Percentiles rank a stretch among this genome's conserved stretches.
Evolutionary conservation across 2,113 vertebrate species (phyloP).

Genomic region (Prinia subflava): DNA sequence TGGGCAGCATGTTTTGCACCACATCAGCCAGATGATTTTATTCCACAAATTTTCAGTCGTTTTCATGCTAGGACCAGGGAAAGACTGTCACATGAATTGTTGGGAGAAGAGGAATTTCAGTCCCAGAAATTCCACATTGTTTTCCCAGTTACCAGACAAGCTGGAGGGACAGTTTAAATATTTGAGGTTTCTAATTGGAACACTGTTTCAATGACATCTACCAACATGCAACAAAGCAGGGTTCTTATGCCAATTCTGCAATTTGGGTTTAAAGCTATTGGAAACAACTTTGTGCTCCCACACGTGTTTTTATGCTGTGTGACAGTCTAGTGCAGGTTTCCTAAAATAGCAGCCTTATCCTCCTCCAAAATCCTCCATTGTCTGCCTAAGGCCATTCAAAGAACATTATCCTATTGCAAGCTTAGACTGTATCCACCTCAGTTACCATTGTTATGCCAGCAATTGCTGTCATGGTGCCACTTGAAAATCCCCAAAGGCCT

Average conservation of each 20-base stretch:
- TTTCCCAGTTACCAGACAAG: neutral
- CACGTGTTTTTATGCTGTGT: neutral
- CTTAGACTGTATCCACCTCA: neutral
- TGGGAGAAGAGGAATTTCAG: neutral
- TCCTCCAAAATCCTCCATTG: conserved; percentile 35
- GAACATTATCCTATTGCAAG: conserved; percentile 24
- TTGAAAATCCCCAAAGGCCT: neutral
- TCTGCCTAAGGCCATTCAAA: conserved; percentile 35
- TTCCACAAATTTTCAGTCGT: neutral
- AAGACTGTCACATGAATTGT: neutral
- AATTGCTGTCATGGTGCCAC: neutral
- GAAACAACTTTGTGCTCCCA: neutral
- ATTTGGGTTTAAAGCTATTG: neutral
- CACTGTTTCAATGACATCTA: neutral
- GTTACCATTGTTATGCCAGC: neutral
- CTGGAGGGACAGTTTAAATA: neutral
- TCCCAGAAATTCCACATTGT: neutral
- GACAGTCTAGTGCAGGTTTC: neutral
- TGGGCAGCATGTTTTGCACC: neutral
- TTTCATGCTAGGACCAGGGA: neutral
- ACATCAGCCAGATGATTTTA: fast-evolving
- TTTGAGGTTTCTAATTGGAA: neutral
- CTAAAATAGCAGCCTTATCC: conserved; percentile 10
- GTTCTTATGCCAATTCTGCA: neutral
- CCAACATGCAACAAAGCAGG: neutral